Conservation (phyloP, 2,113 vertebrate species). For the Ctenodactylus gundi region DNA sequence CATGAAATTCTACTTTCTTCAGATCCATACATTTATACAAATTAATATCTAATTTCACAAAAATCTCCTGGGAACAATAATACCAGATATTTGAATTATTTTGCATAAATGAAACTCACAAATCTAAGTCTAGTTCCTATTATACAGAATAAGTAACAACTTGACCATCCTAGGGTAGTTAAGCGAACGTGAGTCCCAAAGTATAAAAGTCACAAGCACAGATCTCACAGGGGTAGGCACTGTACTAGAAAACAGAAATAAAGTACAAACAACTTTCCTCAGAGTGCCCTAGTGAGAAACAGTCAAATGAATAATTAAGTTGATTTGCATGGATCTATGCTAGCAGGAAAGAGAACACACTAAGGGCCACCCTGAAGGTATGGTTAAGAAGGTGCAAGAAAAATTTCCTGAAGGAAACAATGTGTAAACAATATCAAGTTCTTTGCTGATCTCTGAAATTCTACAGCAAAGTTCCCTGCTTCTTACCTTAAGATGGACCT, state of each 20-base stretch:
- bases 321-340: not conserved
- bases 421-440: not conserved
- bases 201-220: not conserved
- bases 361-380: too few species aligned
- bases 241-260: not conserved
- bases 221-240: not conserved
- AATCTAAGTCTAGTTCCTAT: not conserved
- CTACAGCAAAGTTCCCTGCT: not conserved
- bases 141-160: not conserved
- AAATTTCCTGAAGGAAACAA: not conserved
- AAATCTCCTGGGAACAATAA: not conserved
- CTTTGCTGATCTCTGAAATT: not conserved
- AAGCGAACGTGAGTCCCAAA: not conserved
- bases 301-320: not conserved
- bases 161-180: not conserved
- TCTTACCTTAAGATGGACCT: not conserved
- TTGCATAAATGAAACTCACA: not conserved
- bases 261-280: not conserved
- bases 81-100: not conserved
- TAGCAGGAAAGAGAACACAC: not conserved
- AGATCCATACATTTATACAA: not conserved
- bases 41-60: not conserved
- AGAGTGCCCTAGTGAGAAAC: not conserved
- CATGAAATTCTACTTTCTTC: not conserved
- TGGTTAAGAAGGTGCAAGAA: not conserved